Percentiles rank a stretch among this genome's conserved stretches.
Conservation (phyloP, 1,140 invertebrate genomes). For the Trypoxylus dichotomus region DNA sequence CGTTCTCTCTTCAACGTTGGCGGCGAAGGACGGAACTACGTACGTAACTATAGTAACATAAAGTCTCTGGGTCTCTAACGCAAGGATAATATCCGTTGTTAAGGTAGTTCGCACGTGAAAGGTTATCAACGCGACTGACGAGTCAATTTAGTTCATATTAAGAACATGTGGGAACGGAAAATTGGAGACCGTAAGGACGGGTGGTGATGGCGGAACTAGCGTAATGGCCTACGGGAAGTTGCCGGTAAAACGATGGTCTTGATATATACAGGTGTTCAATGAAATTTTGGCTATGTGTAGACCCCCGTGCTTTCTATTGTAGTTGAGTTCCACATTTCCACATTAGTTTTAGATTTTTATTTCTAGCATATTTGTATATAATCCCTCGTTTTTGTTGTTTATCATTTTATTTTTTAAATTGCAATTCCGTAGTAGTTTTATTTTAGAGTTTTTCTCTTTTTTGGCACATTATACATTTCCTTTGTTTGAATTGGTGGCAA, state of each 20-base stretch:
- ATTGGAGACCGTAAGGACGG: background rate
- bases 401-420: too few species aligned
- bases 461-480: too few species aligned
- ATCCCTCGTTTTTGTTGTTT: too few species aligned
- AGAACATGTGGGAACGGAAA: conserved; percentile 13
- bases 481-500: too few species aligned
- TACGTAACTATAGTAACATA: background rate
- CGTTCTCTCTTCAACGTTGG: background rate
- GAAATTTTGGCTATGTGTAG: too few species aligned
- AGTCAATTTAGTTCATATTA: conserved; percentile 20
- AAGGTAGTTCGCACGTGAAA: background rate
- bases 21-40: background rate
- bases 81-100: background rate
- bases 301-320: too few species aligned
- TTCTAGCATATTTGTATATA: too few species aligned
- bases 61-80: background rate
- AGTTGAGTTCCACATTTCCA: too few species aligned
- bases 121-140: conserved; percentile 10
- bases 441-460: too few species aligned
- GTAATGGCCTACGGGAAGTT: background rate
- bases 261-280: too few species aligned
- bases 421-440: too few species aligned
- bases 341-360: too few species aligned
- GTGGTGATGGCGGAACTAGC: background rate
- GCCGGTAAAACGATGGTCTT: background rate